Conservation (phyloP, 2,888 invertebrate species). For the Subacronicta megacephala region DNA sequence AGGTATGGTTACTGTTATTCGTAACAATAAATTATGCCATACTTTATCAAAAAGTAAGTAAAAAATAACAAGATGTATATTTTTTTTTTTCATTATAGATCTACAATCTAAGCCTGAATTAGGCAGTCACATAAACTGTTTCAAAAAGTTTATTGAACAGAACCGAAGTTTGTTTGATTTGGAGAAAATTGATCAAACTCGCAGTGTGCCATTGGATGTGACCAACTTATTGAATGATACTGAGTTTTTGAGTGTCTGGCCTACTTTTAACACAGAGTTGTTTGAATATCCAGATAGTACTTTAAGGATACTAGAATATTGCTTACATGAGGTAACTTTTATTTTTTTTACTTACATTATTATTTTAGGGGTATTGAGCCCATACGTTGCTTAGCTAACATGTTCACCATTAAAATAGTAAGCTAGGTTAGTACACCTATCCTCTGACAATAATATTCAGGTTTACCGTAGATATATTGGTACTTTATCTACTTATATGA, state of each 20-base stretch:
- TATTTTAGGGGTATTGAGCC: no score
- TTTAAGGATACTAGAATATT: conserved; percentile 93
- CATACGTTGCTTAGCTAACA: no score
- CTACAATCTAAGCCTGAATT: conserved; percentile 71
- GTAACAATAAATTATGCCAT: no score
- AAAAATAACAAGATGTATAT: no score
- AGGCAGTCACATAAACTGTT: conserved; percentile 65
- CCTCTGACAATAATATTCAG: no score
- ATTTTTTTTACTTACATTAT: no score
- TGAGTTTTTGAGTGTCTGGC: conserved; percentile 90
- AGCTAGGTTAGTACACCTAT: no score
- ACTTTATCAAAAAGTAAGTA: no score
- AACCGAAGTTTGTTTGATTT: conserved; percentile 84
- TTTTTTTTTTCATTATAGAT: conserved; percentile 61
- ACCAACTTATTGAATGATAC: conserved; percentile 88
- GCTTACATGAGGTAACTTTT: conserved; percentile 92
- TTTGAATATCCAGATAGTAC: conserved; percentile 91
- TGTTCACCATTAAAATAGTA: no score
- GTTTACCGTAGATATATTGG: no score
- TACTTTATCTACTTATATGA: no score
- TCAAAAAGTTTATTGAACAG: conserved; percentile 74
- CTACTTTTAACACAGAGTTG: conserved; percentile 91
- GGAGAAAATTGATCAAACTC: conserved; percentile 89
- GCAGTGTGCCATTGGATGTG: conserved; percentile 90
- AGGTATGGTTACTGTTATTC: conserved; percentile 76